Evolutionary conservation across 2,888 invertebrate genomes (phyloP).

Genomic region (Cantharis rufa): DNA sequence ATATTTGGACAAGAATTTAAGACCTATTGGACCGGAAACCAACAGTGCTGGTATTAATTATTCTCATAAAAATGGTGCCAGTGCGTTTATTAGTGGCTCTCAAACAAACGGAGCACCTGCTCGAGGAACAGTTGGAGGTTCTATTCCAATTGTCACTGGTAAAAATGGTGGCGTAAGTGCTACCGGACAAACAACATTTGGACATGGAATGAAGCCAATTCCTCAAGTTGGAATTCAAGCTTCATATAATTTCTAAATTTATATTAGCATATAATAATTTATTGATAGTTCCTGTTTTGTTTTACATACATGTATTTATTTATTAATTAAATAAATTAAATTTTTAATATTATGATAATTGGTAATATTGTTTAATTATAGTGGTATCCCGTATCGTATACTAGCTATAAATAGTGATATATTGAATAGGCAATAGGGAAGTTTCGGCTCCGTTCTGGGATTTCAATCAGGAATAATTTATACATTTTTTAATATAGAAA

Average conservation of each 20-base stretch:
- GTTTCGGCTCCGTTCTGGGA: too few relatives aligned
- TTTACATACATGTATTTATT: too few relatives aligned
- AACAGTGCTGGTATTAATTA: conserved; percentile 9
- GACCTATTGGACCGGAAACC: conserved; percentile 10
- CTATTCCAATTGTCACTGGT: conserved; percentile 9
- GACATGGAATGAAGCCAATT: neutral
- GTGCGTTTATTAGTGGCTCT: conserved; percentile 7
- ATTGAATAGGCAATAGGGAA: too few relatives aligned
- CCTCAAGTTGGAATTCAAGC: conserved; percentile 8
- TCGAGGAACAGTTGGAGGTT: conserved; percentile 13
- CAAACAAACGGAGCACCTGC: conserved; percentile 11
- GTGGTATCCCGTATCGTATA: too few relatives aligned
- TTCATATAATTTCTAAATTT: neutral
- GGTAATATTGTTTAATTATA: too few relatives aligned
- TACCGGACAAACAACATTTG: conserved; percentile 2
- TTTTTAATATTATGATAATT: too few relatives aligned
- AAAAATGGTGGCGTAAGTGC: neutral
- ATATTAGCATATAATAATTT: too few relatives aligned
- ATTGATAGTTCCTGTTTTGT: too few relatives aligned
- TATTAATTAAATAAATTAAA: too few relatives aligned
- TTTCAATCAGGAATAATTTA: too few relatives aligned
- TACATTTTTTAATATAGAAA: too few relatives aligned
- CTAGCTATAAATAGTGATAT: too few relatives aligned
- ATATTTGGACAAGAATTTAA: conserved; percentile 8
- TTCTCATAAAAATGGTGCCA: conserved; percentile 9